A percentile compares a stretch with the other conserved stretches of the same genome.
Conservation (phyloP, 2,797 vertebrate species). For the Kryptopterus vitreolus region DNA sequence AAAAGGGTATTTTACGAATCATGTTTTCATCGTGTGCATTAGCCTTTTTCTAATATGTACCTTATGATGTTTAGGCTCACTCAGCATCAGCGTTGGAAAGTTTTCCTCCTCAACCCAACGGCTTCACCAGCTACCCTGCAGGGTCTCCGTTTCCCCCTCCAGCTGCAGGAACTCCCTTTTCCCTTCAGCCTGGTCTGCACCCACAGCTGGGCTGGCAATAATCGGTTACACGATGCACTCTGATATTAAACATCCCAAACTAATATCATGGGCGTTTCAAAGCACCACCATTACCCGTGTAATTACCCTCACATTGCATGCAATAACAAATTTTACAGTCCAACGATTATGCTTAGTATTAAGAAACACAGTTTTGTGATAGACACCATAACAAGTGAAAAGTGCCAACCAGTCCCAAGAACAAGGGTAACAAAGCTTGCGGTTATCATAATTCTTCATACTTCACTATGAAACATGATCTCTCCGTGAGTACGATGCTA, state of each 20-base stretch:
- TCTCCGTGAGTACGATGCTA: neutral
- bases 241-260: neutral
- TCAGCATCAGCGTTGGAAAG: constrained; percentile 85
- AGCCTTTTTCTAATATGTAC: neutral
- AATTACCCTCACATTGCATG: constrained; percentile 7
- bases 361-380: neutral
- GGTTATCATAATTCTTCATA: neutral
- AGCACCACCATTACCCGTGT: neutral
- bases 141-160: constrained; percentile 87
- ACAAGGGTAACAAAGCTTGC: neutral
- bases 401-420: neutral
- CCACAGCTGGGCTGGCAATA: constrained; percentile 94
- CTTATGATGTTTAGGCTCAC: constrained; percentile 76
- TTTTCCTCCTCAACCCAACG: constrained; percentile 86
- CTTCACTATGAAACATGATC: neutral
- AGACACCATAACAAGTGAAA: neutral
- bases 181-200: constrained; percentile 87
- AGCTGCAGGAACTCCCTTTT: constrained; percentile 85
- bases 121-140: constrained; percentile 86
- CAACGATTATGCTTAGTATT: neutral
- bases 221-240: neutral
- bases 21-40: neutral
- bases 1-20: neutral
- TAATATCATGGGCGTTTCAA: neutral
- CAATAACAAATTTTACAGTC: constrained; percentile 6